These are phyloP conservation scores for Montipora foliosa DNA, from an alignment of 64 coral and sea anemone species.

Conservation along the genomic window DNA sequence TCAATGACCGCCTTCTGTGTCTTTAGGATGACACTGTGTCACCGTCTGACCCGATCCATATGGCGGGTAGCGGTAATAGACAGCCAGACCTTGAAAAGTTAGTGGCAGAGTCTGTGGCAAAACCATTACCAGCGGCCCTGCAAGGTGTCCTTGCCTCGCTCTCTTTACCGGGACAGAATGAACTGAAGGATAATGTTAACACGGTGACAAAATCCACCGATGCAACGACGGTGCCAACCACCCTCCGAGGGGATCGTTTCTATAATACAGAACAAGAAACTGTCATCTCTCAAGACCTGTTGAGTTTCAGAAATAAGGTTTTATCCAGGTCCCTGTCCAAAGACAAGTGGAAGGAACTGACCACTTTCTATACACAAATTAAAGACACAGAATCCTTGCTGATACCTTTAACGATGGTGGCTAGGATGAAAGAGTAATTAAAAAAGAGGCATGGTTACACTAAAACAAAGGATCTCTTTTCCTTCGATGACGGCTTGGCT, in stretches of 20 bases:
- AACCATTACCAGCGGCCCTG: background rate
- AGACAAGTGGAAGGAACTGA: background rate
- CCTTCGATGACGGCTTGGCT: background rate
- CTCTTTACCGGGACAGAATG: background rate
- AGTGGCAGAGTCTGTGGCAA: background rate
- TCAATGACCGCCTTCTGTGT: background rate
- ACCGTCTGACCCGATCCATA: conserved; percentile 6
- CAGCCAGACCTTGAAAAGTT: background rate
- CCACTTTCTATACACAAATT: background rate
- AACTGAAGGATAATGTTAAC: background rate
- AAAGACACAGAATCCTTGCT: background rate
- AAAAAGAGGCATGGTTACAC: background rate
- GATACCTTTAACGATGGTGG: background rate
- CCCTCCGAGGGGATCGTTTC: background rate
- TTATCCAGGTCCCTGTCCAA: background rate
- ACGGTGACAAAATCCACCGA: background rate
- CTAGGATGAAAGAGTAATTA: background rate
- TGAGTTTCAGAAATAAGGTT: background rate
- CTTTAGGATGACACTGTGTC: background rate
- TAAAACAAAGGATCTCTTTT: background rate
- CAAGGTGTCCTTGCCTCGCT: background rate
- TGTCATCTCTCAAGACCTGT: background rate
- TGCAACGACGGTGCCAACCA: background rate
- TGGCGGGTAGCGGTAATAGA: background rate
- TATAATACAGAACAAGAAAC: background rate